Percentiles rank a stretch among this genome's conserved stretches.
Conservation (phyloP, 2,113 vertebrate species). For the Patagioenas fasciata region DNA sequence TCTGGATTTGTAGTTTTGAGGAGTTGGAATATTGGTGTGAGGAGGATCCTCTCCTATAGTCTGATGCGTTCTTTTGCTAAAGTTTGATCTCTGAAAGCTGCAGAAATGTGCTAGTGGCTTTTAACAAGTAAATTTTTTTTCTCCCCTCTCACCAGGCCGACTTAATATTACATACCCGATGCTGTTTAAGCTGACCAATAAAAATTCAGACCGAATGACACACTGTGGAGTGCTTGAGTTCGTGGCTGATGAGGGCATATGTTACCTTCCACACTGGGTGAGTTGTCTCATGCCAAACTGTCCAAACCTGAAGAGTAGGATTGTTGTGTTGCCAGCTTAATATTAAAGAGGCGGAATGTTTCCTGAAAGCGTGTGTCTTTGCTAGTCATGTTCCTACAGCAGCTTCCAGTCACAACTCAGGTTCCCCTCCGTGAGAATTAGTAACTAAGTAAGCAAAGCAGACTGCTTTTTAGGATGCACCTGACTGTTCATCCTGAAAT, state of each 20-base stretch:
- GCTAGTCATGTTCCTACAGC: background rate
- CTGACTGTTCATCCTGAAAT: background rate
- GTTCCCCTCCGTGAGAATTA: background rate
- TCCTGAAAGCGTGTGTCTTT: background rate
- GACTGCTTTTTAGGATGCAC: background rate
- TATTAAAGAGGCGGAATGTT: background rate
- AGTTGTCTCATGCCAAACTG: slow-evolving; percentile 44
- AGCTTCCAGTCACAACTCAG: background rate
- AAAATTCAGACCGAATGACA: slow-evolving; percentile 95
- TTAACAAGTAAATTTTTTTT: background rate
- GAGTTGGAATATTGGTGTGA: background rate
- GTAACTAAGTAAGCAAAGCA: background rate
- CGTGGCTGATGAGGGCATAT: slow-evolving; percentile 97
- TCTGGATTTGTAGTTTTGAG: background rate
- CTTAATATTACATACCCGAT: slow-evolving; percentile 99
- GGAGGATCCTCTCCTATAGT: background rate
- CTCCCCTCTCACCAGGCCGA: slow-evolving; percentile 77
- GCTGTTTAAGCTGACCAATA: slow-evolving; percentile 98
- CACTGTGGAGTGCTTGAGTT: slow-evolving; percentile 98
- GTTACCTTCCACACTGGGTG: slow-evolving; percentile 98
- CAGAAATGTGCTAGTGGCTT: background rate
- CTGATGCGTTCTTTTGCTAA: background rate
- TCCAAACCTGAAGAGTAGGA: background rate
- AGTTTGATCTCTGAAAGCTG: background rate
- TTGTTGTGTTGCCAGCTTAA: background rate